Conservation (phyloP, 2,797 vertebrate species). For the Thaleichthys pacificus region DNA sequence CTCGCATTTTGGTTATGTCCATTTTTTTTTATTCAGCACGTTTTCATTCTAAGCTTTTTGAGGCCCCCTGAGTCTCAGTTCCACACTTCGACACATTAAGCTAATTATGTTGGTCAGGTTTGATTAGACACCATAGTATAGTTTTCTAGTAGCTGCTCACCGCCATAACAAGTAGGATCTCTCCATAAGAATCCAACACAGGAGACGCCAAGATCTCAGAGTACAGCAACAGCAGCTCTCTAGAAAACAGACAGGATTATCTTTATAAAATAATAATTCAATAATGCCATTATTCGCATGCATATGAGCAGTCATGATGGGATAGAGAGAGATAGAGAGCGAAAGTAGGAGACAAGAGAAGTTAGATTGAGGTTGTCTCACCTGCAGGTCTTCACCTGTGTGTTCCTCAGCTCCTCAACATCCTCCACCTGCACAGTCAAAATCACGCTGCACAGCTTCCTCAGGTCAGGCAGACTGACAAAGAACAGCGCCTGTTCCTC, state of each 20-base stretch:
- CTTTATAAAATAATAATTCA: not conserved
- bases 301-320: too few species aligned
- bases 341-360: too few species aligned
- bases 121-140: not conserved
- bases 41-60: too few species aligned
- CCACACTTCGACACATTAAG: too few species aligned
- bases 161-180: constrained; percentile 81
- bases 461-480: constrained; percentile 75
- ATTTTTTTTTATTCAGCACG: too few species aligned
- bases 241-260: constrained; percentile 44
- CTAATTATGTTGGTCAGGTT: too few species aligned
- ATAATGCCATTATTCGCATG: too few species aligned
- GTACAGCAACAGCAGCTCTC: constrained; percentile 79
- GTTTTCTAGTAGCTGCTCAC: constrained; percentile 71
- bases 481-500: constrained; percentile 77
- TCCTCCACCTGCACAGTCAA: constrained; percentile 62
- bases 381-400: constrained; percentile 86
- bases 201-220: constrained; percentile 82
- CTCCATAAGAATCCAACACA: constrained; percentile 73
- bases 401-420: constrained; percentile 70
- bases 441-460: constrained; percentile 72
- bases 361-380: constrained; percentile 46
- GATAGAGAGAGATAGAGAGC: too few species aligned
- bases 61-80: too few species aligned
- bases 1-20: too few species aligned